Evolutionary conservation across 1,140 invertebrate genomes (phyloP), one percentile per base, ranked within the genome.

Genomic region (Solenopsis invicta): DNA sequence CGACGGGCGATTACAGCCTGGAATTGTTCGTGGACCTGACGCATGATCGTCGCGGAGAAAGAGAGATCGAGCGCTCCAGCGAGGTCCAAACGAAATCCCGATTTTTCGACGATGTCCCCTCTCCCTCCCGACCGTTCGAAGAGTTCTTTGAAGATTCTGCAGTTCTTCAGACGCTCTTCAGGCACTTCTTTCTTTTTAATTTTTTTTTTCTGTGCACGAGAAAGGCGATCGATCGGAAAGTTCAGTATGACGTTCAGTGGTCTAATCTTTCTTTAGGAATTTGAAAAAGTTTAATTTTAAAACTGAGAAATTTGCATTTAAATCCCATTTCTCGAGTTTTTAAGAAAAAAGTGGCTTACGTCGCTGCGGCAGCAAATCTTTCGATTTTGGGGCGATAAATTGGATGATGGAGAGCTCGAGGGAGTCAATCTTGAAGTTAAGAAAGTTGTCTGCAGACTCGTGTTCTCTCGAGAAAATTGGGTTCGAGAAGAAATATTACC

Each of bases 281-380:
- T 59, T 24, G 75, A 61, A 6, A 45, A 45, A 45, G 29, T 16
- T 62, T 13, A n/a, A 64, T 34, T 3, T 78, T 66, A n/a, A 34
- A 45, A 13, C 13, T 50, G 24, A 77, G 18, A 50, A 78, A 66
- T 21, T 78, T 34, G 12, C 18, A 34, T 78, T 52, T 78, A 78
- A 50, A 66, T 50, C 10, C 4, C 18, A 34, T 34, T 34, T 50
- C 54, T 62, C 21, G 18, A 2, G 1, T 77, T 50, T 3, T 3
- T 48, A 34, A 54, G 52, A 75, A 41, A 12, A 66, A 34, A 52
- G 1, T 12, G 16, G 12, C n/a, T 29, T 66, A 34, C 21, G 24
- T 64, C 18, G 29, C 18, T 75, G 50, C 45, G 18, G 5, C 24
- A 64, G 18, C n/a, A 48, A 62, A 62, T 77, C 75, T 45, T 50